Conservation (phyloP, 2,113 vertebrate genomes). For the Pterocles burchelli region DNA sequence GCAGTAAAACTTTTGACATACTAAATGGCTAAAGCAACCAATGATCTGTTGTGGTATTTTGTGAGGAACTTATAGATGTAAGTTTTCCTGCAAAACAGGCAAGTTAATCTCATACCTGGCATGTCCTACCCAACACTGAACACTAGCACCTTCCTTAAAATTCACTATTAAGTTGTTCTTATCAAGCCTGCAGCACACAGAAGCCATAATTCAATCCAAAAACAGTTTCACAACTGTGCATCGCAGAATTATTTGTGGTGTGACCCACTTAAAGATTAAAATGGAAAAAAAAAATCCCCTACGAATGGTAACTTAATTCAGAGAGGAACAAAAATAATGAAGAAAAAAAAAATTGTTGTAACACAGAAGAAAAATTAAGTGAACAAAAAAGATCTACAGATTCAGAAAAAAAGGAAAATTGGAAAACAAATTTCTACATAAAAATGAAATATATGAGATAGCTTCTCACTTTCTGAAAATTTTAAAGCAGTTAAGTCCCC, state of each 20-base stretch:
- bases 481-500: neutral
- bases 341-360: neutral
- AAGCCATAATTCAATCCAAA: neutral
- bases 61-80: accelerated
- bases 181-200: neutral
- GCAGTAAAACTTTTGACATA: neutral
- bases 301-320: neutral
- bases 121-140: neutral
- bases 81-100: neutral
- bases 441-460: neutral
- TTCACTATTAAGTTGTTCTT: neutral
- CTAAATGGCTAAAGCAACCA: neutral
- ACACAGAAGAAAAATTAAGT: neutral
- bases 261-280: neutral
- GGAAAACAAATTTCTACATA: neutral
- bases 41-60: neutral
- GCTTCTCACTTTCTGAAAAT: neutral
- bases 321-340: neutral
- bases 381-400: neutral
- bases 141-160: neutral
- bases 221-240: neutral
- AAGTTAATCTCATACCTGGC: neutral
- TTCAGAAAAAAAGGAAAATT: neutral
- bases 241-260: neutral
- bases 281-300: neutral